Base-by-base conservation (phyloP, 2,888 invertebrate genomes). In the Cremastinae sp. region DNA sequence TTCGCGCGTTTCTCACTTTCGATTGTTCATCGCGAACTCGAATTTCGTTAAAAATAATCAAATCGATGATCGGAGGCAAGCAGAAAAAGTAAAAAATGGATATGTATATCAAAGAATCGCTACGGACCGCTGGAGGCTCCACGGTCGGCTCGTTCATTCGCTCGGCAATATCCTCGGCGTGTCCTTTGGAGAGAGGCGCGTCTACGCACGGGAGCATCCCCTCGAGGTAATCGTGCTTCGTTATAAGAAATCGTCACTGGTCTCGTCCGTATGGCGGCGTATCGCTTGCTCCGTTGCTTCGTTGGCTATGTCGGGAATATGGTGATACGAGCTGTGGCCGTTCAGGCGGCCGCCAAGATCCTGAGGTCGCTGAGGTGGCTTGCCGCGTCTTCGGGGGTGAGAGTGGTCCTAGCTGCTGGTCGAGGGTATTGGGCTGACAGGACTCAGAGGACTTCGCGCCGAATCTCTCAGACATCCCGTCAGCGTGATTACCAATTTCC, bases 381-480 rank as follows among this genome's bases (percentile, higher is more conserved):
- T 87, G 84, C 88, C 85, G 85, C 88, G 88, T 84, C 88, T 86
- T 85, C 84, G 89, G 91, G 90, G 91, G 90, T 91, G 92, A 90
- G 92, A 92, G 91, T 92, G 93, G 93, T 92, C 93, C 96, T 96
- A 96, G 95, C 97, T 97, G 94, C 96, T 96, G 88, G 96, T 96
- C 86, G 96, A 96, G 78, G 96, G 96, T 90, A 95, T 94, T 86
- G 95, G 95, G 89, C 94, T 94, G 90, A 94, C 94, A 86, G 96
- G 96, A 90, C 96, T 96, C 90, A 96, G 92, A 83, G 96, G 96
- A 87, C 96, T 96, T 91, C 96, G 94, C 82, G 94, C 94, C 80
- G 95, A 94, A 91, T 96, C 96, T 83, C 96, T 93, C 88, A 96
- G 93, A 91, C 96, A 96, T 78, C 97, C 97, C 85, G 97, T 97